Conservation (phyloP, 2,797 vertebrate species). For the Chelon auratus region DNA sequence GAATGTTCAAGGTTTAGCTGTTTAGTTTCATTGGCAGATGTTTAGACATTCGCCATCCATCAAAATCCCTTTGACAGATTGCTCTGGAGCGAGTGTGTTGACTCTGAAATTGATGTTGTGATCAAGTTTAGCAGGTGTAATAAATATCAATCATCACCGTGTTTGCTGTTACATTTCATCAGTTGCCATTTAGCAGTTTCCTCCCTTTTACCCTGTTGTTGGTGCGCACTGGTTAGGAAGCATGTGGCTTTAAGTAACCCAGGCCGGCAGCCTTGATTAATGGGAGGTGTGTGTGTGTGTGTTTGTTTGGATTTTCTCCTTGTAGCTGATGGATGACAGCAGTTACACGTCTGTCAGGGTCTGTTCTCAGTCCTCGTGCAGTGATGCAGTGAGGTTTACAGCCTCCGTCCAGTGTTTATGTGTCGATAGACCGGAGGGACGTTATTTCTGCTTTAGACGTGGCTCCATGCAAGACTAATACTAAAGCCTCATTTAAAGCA, state of each 20-base stretch:
- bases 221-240: slow-evolving; percentile 32
- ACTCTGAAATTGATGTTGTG: slow-evolving; percentile 10
- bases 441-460: background rate
- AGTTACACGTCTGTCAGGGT: slow-evolving; percentile 48
- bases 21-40: slow-evolving; percentile 30
- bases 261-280: slow-evolving; percentile 38
- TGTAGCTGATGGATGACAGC: slow-evolving; percentile 65
- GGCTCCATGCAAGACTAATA: no score
- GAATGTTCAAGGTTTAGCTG: slow-evolving; percentile 28
- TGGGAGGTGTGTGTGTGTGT: slow-evolving; percentile 18
- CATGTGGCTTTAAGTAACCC: slow-evolving; percentile 42
- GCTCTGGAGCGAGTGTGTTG: slow-evolving; percentile 10
- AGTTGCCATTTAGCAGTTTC: slow-evolving; percentile 10
- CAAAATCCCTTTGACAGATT: slow-evolving; percentile 39
- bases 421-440: background rate
- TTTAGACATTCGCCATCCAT: slow-evolving; percentile 39
- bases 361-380: slow-evolving; percentile 26
- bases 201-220: slow-evolving; percentile 11
- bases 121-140: slow-evolving; percentile 21
- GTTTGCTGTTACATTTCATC: slow-evolving; percentile 32
- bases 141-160: slow-evolving; percentile 25
- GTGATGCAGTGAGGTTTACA: background rate
- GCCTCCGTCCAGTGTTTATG: background rate
- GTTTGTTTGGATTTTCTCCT: slow-evolving; percentile 34
- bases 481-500: no score